phyloP scores from a whole-genome alignment of 2,797 vertebrate species.

The Kryptolebias ocellatus region DNA sequence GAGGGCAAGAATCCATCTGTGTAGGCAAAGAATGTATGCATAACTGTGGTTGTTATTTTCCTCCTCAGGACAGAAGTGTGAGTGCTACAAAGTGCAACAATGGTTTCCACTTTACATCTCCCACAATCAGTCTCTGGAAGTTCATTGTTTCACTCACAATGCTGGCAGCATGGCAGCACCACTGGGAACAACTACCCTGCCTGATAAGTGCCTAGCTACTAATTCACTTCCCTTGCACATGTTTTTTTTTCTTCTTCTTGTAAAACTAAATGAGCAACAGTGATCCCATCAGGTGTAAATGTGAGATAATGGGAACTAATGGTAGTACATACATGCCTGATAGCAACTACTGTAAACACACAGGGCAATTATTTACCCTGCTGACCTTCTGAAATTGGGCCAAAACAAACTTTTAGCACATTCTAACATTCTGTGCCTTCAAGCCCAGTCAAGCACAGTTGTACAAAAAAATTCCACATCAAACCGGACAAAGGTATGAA shows the following conservation, averaged over 20 bases:
- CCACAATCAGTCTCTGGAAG: slow-evolving; percentile 59
- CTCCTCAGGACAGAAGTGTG: slow-evolving; percentile 36
- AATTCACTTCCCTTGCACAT: slow-evolving; percentile 38
- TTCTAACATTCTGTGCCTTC: slow-evolving; percentile 8
- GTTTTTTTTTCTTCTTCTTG: neutral
- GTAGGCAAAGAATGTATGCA: slow-evolving; percentile 26
- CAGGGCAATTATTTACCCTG: slow-evolving; percentile 31
- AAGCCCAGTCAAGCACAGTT: neutral
- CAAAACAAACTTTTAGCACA: slow-evolving; percentile 41
- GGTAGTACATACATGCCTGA: slow-evolving; percentile 7
- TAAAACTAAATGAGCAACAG: slow-evolving; percentile 35
- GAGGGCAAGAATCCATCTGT: slow-evolving; percentile 13
- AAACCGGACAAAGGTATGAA: neutral
- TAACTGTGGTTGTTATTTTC: slow-evolving; percentile 45
- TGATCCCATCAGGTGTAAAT: slow-evolving; percentile 55
- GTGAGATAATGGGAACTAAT: slow-evolving; percentile 44
- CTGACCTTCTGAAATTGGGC: slow-evolving; percentile 39
- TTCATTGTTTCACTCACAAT: slow-evolving; percentile 72
- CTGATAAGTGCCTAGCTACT: slow-evolving; percentile 43
- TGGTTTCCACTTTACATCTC: slow-evolving; percentile 59
- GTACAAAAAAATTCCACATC: neutral
- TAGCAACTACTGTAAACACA: slow-evolving; percentile 39
- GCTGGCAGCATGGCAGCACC: slow-evolving; percentile 56
- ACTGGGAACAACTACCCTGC: slow-evolving; percentile 38
- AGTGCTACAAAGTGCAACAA: slow-evolving; percentile 61